Percentiles rank a stretch among this genome's conserved stretches.
These are phyloP conservation scores for Aphaenogaster ashmeadi DNA, from an alignment of 1,140 invertebrate genomes.

Conservation along the genomic window DNA sequence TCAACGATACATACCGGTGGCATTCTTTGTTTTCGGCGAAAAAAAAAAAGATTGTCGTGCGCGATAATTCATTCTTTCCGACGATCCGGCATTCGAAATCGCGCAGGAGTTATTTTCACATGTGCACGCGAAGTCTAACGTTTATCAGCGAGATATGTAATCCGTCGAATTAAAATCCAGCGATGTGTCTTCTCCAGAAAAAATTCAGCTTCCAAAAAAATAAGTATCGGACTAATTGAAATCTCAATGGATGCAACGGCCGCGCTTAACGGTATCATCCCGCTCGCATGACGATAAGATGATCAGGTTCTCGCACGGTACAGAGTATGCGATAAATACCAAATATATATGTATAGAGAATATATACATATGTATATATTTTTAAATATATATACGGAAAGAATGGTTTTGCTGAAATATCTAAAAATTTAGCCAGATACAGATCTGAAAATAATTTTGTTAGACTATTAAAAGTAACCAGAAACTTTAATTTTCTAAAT, in stretches of 20 bases:
- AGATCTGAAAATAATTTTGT: too few relatives aligned
- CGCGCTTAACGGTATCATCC: constrained; percentile 3
- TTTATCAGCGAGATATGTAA: neutral
- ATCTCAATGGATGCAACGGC: constrained; percentile 4
- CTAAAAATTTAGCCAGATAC: too few relatives aligned
- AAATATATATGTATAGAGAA: neutral
- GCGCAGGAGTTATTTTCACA: neutral
- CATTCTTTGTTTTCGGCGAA: neutral
- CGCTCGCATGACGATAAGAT: neutral
- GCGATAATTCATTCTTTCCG: neutral
- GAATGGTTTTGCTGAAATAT: too few relatives aligned
- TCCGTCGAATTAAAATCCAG: neutral
- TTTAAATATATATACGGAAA: too few relatives aligned
- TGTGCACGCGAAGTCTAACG: neutral
- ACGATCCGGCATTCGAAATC: neutral
- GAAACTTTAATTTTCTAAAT: too few relatives aligned
- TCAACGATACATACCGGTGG: neutral
- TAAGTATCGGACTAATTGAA: neutral
- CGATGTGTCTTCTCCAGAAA: neutral
- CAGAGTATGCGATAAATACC: neutral
- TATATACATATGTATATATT: neutral
- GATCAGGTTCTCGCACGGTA: neutral
- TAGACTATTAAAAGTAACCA: too few relatives aligned
- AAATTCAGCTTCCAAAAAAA: neutral
- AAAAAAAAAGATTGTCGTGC: neutral